Base-by-base conservation (phyloP, 2,113 vertebrate species). In the Galbula dea region DNA sequence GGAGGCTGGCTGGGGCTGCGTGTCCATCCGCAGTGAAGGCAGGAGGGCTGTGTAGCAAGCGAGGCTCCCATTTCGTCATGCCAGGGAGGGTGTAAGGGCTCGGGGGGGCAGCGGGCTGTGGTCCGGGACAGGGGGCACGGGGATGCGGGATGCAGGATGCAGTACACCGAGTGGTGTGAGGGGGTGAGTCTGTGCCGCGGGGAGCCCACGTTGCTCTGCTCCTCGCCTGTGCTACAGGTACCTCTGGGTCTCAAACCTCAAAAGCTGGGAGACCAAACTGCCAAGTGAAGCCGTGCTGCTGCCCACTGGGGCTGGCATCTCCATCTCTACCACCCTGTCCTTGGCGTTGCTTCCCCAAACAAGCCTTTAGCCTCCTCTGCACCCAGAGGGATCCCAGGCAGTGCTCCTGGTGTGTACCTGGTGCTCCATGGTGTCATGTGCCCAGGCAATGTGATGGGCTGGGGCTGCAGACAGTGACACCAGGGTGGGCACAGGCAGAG, bases 151-250 rank as follows among this genome's bases (percentile, higher is more conserved):
- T 34, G 37, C 1, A 8, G 69, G 85, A 59, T n/a, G n/a, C n/a
- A n/a, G n/a, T n/a, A n/a, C 14, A 1, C 0, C 26, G 23, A 1
- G 1, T 8, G 65, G 73, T 65, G 72, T 5, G 20, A 55, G 20
- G 34, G 29, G 1, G 2, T 10, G 29, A 59, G 29, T 11, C 66
- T 0, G 2, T 30, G 37, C 52, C 17, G 7, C 0, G 20, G n/a
- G 54, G n/a, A 37, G 19, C 27, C 65, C 29, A 1, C 11, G 1
- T 12, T 2, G 3, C 58, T 34, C 19, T 3, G 6, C 55, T 61
- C 72, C 52, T 66, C 4, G 1, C 34, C 34, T 2, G 0, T 2
- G 9, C n/a, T 3, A 0, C 59, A 27, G 46, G 39, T 5, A 3
- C 23, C 39, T 73, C 15, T n/a, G 65, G 54, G 2, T 29, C 27